phyloP scores from a whole-genome alignment of 1,140 invertebrate species.

The Zaprionus lachaisei region DNA sequence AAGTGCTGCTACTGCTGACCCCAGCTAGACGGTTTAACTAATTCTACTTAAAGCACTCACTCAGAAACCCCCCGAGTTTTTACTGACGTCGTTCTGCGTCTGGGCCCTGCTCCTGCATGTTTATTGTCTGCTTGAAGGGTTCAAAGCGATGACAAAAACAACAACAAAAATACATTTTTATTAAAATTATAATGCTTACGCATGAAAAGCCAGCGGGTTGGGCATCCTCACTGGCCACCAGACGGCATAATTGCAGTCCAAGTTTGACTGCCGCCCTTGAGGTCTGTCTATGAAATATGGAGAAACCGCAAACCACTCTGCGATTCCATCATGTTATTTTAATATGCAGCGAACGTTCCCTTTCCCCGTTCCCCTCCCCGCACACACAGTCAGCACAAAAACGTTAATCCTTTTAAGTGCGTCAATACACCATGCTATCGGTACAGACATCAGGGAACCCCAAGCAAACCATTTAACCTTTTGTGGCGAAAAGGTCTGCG shows the following conservation, averaged over 20 bases:
- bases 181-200: slow-evolving; percentile 74
- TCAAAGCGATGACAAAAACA: slow-evolving; percentile 59
- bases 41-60: slow-evolving; percentile 63
- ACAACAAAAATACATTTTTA: slow-evolving; percentile 64
- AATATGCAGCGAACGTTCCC: slow-evolving; percentile 56
- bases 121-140: slow-evolving; percentile 58
- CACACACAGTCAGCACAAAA: slow-evolving; percentile 61
- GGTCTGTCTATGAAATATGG: slow-evolving; percentile 57
- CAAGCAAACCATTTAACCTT: slow-evolving; percentile 66
- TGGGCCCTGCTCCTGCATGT: slow-evolving; percentile 25
- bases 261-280: slow-evolving; percentile 22
- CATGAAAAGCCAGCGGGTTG: slow-evolving; percentile 28
- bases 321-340: slow-evolving; percentile 37
- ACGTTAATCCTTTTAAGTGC: slow-evolving; percentile 79
- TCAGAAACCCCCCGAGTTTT: slow-evolving; percentile 44
- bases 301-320: slow-evolving; percentile 5
- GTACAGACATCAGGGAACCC: slow-evolving; percentile 38
- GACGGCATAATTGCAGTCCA: slow-evolving; percentile 47
- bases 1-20: slow-evolving; percentile 34
- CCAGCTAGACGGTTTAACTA: slow-evolving; percentile 43
- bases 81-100: slow-evolving; percentile 13
- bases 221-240: slow-evolving; percentile 36
- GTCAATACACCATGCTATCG: slow-evolving; percentile 43
- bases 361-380: background rate
- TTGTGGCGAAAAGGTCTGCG: slow-evolving; percentile 57